These are phyloP conservation scores for Lepilemur ruficaudatus DNA, from an alignment of 2,797 vertebrate species.

Conservation along the genomic window DNA sequence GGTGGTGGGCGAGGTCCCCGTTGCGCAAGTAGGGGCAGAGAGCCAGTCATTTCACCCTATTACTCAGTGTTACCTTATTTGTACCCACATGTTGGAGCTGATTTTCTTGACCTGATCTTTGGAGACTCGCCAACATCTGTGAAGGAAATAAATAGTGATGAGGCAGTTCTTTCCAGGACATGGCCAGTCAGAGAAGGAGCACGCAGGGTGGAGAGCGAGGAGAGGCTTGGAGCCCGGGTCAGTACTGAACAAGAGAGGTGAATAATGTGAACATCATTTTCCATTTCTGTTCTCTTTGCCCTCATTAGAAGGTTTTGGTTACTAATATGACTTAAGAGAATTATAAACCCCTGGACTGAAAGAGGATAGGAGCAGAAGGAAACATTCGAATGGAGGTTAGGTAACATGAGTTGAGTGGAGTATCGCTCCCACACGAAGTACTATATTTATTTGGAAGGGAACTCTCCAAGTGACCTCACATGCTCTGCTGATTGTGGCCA, in stretches of 20 bases:
- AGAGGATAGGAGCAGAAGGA: background rate
- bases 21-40: background rate
- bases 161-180: conserved; percentile 16
- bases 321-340: background rate
- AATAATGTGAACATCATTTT: background rate
- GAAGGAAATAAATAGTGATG: background rate
- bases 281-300: background rate
- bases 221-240: background rate
- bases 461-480: background rate
- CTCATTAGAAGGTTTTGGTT: background rate
- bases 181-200: background rate
- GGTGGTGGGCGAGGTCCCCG: background rate
- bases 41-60: background rate
- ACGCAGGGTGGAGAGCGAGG: background rate
- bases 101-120: conserved; percentile 2
- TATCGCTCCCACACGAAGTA: background rate
- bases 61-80: conserved; percentile 14
- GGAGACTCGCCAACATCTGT: background rate
- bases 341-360: background rate
- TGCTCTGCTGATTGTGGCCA: background rate
- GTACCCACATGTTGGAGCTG: background rate
- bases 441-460: background rate
- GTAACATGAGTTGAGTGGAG: background rate
- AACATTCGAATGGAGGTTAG: background rate
- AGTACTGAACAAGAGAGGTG: background rate